These are phyloP conservation scores for Xiphophorus birchmanni DNA, from an alignment of 2,797 vertebrate genomes.

Conservation along the genomic window DNA sequence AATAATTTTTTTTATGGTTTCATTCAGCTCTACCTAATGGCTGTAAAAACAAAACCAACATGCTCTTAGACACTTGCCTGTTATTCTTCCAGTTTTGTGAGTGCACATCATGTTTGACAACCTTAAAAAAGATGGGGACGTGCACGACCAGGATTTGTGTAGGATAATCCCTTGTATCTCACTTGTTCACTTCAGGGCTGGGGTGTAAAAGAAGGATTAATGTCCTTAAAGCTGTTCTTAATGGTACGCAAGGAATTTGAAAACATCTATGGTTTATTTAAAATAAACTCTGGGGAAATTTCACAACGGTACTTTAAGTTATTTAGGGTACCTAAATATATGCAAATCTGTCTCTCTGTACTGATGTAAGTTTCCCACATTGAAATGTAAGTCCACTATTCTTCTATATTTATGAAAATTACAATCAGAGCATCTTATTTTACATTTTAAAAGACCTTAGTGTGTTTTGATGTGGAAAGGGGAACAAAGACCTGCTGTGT, in stretches of 20 bases:
- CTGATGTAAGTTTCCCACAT: not conserved
- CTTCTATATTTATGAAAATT: not conserved
- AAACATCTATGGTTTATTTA: not conserved
- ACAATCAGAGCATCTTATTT: too few species aligned
- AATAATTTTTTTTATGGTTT: not conserved
- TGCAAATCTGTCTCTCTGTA: not conserved
- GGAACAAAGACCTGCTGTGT: not conserved
- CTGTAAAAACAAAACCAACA: not conserved
- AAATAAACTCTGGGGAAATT: not conserved
- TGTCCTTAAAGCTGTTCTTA: conserved; percentile 4
- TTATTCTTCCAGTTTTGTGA: not conserved
- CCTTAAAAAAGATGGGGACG: conserved; percentile 3
- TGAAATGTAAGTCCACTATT: not conserved
- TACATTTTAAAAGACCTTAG: not conserved
- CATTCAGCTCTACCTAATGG: not conserved
- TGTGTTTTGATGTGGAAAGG: not conserved
- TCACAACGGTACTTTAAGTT: not conserved
- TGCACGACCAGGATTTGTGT: not conserved
- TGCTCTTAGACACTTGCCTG: not conserved
- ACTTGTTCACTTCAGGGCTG: conserved; percentile 1
- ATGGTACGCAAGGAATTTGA: not conserved
- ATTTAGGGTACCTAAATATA: not conserved
- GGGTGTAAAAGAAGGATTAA: not conserved
- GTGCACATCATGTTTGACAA: not conserved
- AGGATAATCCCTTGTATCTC: conserved; percentile 1